A percentile compares a stretch with the other conserved stretches of the same genome.
Evolutionary conservation across 2,113 vertebrate genomes (phyloP).

Genomic region (Abramis brama): DNA sequence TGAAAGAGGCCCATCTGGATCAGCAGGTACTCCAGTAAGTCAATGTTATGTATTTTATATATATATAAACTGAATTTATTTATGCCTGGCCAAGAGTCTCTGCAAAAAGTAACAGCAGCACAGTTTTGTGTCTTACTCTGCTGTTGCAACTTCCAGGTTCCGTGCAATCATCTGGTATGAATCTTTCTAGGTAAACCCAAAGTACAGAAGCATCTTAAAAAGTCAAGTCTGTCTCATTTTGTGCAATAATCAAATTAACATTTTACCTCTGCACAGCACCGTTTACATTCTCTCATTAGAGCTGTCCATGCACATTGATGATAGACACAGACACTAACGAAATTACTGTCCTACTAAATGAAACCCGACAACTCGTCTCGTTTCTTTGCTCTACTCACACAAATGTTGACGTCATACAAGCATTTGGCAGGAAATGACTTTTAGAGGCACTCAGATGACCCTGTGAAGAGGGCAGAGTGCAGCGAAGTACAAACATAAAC

Average conservation of each 20-base stretch:
- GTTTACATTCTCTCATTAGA: conserved; percentile 19
- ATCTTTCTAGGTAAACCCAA: conserved; percentile 14
- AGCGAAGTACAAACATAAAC: conserved; percentile 54
- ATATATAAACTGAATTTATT: neutral
- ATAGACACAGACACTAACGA: conserved; percentile 41
- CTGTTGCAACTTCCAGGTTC: neutral
- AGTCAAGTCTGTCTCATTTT: conserved; percentile 13
- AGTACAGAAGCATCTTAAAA: neutral
- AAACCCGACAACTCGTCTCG: neutral
- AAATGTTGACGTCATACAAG: conserved; percentile 41
- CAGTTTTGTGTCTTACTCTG: neutral
- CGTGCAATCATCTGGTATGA: neutral
- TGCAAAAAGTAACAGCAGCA: neutral
- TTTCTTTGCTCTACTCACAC: conserved; percentile 17
- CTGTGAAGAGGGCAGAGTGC: conserved; percentile 27
- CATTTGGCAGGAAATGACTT: conserved; percentile 50
- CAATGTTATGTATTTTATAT: conserved; percentile 4
- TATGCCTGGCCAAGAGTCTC: neutral
- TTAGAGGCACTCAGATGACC: conserved; percentile 26
- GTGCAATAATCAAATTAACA: neutral
- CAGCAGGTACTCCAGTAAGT: conserved; percentile 87
- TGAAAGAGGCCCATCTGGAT: conserved; percentile 80
- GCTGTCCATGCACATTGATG: neutral
- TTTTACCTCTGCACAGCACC: neutral
- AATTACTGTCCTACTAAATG: conserved; percentile 19